phyloP scores from a whole-genome alignment of 2,113 vertebrate species.

The Pedetes capensis region DNA sequence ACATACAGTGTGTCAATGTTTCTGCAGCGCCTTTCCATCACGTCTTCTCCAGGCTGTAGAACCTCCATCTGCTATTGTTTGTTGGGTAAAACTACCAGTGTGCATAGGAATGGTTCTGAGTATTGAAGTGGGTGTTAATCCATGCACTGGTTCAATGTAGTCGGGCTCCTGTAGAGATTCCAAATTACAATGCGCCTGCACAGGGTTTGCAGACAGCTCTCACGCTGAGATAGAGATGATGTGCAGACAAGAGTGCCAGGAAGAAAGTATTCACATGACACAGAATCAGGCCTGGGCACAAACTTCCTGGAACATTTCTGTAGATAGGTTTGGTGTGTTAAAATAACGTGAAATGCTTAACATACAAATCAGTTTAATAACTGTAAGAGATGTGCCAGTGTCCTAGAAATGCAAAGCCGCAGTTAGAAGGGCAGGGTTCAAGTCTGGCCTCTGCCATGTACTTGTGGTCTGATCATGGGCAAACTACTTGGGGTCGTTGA shows the following conservation, averaged over 20 bases:
- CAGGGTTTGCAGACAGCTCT: slow-evolving; percentile 73
- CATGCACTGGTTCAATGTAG: slow-evolving; percentile 62
- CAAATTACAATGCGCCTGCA: slow-evolving; percentile 80
- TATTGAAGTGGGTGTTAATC: slow-evolving; percentile 71
- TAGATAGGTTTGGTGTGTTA: background rate
- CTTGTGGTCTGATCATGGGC: background rate
- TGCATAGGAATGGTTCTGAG: background rate
- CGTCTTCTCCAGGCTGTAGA: slow-evolving; percentile 48
- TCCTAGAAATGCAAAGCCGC: background rate
- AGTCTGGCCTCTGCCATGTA: background rate
- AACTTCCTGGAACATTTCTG: background rate
- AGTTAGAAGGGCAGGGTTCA: background rate
- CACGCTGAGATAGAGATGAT: slow-evolving; percentile 80
- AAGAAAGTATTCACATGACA: slow-evolving; percentile 57
- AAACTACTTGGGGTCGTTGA: background rate
- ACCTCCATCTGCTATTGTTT: slow-evolving; percentile 53
- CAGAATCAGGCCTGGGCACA: background rate
- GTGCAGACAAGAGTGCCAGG: slow-evolving; percentile 34
- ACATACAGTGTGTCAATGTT: slow-evolving; percentile 55
- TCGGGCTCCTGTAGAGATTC: slow-evolving; percentile 80
- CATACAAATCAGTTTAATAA: background rate
- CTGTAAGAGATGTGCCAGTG: background rate
- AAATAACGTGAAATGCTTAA: background rate
- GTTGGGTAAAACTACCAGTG: slow-evolving; percentile 49
- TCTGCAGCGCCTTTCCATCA: slow-evolving; percentile 7